Conservation (phyloP, 2,797 vertebrate genomes). For the Rhinogobio ventralis region DNA sequence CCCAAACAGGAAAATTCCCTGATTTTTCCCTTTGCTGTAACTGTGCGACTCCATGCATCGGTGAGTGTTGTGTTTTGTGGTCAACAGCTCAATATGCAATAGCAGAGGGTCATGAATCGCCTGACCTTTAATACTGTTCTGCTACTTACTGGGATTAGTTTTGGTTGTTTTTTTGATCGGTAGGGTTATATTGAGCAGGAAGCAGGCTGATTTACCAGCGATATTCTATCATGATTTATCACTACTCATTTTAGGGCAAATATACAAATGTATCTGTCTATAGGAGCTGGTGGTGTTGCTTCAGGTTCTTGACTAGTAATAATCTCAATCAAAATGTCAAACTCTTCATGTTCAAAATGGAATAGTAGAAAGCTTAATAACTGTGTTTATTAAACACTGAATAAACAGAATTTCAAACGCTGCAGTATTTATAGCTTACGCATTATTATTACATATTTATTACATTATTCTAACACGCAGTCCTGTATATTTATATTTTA, state of each 20-base stretch:
- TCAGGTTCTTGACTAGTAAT: neutral
- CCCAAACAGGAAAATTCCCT: neutral
- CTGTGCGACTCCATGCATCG: neutral
- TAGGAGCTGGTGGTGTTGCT: neutral
- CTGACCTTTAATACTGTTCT: conserved; percentile 22
- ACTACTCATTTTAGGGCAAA: neutral
- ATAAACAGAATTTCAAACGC: neutral
- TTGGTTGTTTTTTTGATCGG: neutral
- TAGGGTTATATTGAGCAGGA: neutral
- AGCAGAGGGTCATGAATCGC: neutral
- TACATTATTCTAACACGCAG: neutral
- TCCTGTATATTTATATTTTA: neutral
- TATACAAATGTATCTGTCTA: neutral
- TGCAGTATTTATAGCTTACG: no score
- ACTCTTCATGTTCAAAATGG: no score
- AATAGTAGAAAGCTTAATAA: neutral
- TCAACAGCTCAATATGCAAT: conserved; percentile 17
- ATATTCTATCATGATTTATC: neutral
- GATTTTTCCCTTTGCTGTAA: neutral
- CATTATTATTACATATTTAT: neutral
- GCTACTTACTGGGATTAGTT: conserved; percentile 17
- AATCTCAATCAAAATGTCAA: no score
- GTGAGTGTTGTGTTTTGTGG: conserved; percentile 7
- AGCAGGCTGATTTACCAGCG: neutral
- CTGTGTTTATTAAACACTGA: neutral